These are phyloP conservation scores for Scarus forsteni DNA, from an alignment of 2,797 vertebrate genomes.

Conservation along the genomic window DNA sequence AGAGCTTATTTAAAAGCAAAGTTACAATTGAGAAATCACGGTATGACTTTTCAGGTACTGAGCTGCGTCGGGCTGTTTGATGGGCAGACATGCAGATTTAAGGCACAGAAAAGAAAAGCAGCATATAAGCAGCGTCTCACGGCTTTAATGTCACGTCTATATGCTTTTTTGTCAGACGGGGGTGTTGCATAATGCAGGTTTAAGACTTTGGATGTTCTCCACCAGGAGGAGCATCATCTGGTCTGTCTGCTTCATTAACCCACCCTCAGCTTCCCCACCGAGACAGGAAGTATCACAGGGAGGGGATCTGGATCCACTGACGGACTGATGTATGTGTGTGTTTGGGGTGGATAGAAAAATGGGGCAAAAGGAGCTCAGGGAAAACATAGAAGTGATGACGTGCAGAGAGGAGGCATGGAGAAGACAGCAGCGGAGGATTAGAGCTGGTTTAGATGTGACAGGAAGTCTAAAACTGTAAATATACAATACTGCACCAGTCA, in stretches of 20 bases:
- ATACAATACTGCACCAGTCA: not conserved
- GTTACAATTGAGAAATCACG: no score
- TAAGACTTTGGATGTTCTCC: conserved; percentile 64
- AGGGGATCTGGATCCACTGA: conserved; percentile 52
- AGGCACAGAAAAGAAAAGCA: not conserved
- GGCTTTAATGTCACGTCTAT: not conserved
- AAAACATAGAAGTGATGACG: conserved; percentile 10
- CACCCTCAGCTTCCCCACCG: conserved; percentile 56
- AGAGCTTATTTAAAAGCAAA: no score
- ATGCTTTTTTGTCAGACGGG: conserved; percentile 9
- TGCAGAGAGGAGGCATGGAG: not conserved
- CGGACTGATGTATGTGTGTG: conserved; percentile 26
- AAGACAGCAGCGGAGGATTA: not conserved
- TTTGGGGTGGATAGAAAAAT: conserved; percentile 31
- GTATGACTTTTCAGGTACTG: not conserved
- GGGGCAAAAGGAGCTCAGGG: conserved; percentile 29
- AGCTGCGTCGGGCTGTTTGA: not conserved
- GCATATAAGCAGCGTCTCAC: not conserved
- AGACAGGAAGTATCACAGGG: conserved; percentile 66
- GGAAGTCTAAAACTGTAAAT: no score
- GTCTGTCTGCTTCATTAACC: conserved; percentile 76
- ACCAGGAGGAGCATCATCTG: conserved; percentile 77
- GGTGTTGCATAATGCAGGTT: conserved; percentile 51
- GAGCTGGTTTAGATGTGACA: not conserved
- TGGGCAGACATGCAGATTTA: not conserved